Conservation (phyloP, 2,797 vertebrate genomes). For the Orestias chungarensis region DNA sequence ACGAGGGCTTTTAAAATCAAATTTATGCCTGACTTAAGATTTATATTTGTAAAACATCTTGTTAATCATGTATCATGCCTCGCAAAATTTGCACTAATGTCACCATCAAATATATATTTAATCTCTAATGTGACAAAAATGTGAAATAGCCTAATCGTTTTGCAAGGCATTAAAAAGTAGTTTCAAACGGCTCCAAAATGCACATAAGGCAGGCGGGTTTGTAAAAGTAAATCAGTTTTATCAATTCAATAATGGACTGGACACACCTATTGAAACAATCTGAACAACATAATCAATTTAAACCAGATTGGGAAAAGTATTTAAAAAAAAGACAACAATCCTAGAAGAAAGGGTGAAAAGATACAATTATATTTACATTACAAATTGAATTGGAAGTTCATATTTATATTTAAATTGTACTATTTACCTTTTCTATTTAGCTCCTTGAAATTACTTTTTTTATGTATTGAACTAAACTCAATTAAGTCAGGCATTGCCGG, state of each 20-base stretch:
- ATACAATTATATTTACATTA: not conserved
- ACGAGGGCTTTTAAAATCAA: too few species aligned
- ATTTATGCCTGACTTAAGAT: not conserved
- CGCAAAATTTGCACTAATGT: not conserved
- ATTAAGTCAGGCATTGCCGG: not conserved
- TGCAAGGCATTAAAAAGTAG: not conserved
- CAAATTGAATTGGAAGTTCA: not conserved
- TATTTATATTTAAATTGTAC: not conserved
- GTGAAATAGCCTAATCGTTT: not conserved
- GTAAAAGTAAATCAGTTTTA: not conserved
- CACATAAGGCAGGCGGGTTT: too few species aligned
- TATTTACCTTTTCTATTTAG: not conserved
- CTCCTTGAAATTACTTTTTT: not conserved
- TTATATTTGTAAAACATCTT: not conserved
- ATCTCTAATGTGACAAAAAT: not conserved
- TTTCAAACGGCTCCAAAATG: not conserved
- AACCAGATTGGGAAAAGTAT: not conserved
- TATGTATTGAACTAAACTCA: not conserved
- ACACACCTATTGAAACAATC: not conserved
- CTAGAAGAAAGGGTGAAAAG: not conserved
- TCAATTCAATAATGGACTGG: not conserved
- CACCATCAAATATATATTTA: not conserved
- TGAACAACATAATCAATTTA: not conserved
- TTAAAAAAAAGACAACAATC: not conserved
- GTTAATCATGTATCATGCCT: not conserved